A percentile compares a stretch with the other conserved stretches of the same genome.
These are phyloP conservation scores for Microcebus jonahi DNA, from an alignment of 2,113 vertebrate genomes.

Conservation along the genomic window DNA sequence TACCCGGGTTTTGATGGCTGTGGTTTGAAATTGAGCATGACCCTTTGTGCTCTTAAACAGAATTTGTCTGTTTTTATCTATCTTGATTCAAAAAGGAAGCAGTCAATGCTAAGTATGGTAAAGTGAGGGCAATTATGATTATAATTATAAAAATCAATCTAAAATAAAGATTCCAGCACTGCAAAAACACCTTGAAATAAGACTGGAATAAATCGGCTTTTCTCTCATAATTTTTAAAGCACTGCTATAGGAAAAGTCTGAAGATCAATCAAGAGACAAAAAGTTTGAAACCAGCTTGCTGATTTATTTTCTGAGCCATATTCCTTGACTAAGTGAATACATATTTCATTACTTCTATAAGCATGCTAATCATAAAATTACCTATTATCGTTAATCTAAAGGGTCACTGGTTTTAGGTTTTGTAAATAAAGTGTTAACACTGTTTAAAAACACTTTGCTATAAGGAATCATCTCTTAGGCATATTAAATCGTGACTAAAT, in stretches of 20 bases:
- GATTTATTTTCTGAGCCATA: slow-evolving; percentile 32
- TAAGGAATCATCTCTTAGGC: slow-evolving; percentile 13
- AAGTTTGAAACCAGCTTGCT: slow-evolving; percentile 35
- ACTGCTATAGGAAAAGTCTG: neutral
- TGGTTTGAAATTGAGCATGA: slow-evolving; percentile 79
- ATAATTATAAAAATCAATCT: slow-evolving; percentile 69
- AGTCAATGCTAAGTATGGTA: slow-evolving; percentile 51
- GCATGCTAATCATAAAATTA: slow-evolving; percentile 42
- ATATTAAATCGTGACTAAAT: slow-evolving; percentile 18
- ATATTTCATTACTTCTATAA: neutral
- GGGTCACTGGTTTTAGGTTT: neutral
- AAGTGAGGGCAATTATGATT: slow-evolving; percentile 66
- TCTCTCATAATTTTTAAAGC: neutral
- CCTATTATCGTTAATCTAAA: neutral
- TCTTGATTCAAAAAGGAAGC: slow-evolving; percentile 74
- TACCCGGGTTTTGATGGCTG: slow-evolving; percentile 76
- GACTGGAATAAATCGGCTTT: slow-evolving; percentile 1
- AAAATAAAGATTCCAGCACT: slow-evolving; percentile 12
- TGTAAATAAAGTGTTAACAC: slow-evolving; percentile 48
- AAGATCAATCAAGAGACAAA: neutral
- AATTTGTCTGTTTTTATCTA: slow-evolving; percentile 72
- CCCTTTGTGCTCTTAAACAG: slow-evolving; percentile 64
- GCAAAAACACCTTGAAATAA: slow-evolving; percentile 40
- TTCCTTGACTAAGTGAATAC: slow-evolving; percentile 22
- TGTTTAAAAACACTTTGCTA: slow-evolving; percentile 43